Evolutionary conservation across 2,797 vertebrate species (phyloP), one percentile per base, ranked within the genome.

Genomic region (Sebastes baramenuke): DNA sequence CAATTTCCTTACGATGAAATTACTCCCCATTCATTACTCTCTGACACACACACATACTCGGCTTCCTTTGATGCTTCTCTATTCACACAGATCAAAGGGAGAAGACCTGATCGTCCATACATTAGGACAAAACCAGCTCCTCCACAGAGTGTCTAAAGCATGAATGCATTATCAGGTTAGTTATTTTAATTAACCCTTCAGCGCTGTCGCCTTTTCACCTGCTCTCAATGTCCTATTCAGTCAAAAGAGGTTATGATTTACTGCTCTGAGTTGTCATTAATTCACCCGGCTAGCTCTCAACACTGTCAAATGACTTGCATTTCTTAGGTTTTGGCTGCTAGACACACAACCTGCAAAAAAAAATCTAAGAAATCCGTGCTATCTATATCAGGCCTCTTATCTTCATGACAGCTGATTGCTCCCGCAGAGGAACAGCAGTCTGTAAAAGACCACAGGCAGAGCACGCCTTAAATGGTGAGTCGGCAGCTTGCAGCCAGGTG

Each of bases 51-150:
- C 52, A 59, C 42, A 61, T 18, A 61, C 73, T 80, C 81, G 71
- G 79, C 67, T 62, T 80, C 77, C 88, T 94, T 94, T 94, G 93
- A 94, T 92, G 91, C 87, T 42, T 66, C 70, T 82, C 82, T 83
- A 67, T 91, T 92, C 85, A 74, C 68, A 62, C 80, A 86, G 89
- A 95, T 95, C 93, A 95, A 95, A 95, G 92, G 58, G 38, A 84
- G 62, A 59, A 84, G 84, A 80, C 69, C 30, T 68, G 71, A 86
- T 89, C 87, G 83, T 89, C 82, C 91, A 88, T 84, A 90, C 82
- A 87, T 89, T 86, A 88, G 73, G 83, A 88, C 67, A 76, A 88
- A 90, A 88, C 66, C 86, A 85, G 82, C 81, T 87, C 82, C 86
- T 87, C 69, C 69, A 54, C 67, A 78, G 77, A 81, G 62, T n/a